Evolutionary conservation across 2,113 vertebrate species (phyloP), one percentile per base, ranked within the genome.

Genomic region (Camelus dromedarius): DNA sequence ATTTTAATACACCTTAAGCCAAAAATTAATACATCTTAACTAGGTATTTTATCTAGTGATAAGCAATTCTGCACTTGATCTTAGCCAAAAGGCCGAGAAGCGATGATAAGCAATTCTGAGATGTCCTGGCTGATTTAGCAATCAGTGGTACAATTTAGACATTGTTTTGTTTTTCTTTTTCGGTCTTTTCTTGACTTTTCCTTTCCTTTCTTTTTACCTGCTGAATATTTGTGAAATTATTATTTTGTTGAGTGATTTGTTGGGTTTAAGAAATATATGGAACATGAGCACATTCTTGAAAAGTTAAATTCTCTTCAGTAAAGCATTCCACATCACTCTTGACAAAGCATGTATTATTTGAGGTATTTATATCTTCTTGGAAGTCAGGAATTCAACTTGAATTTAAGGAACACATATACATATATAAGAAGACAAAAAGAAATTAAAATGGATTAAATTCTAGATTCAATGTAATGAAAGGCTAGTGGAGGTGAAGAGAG

Each of bases 21-120:
- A 67, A 90, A 97, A 85, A 66, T 93, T 84, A 92, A n/a, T 32
- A 18, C 28, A 82, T 26, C 20, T 86, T 82, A 82, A 87, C 18
- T 70, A 97, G 97, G 94, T 73, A 80, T 92, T 95, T 97, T 93
- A 50, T 95, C 10, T 91, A 67, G 93, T 95, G 70, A 69, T 50
- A 62, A 86, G 35, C 26, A 93, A 92, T 97, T 97, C 28, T 93
- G 75, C 38, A 42, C 38, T 42, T 42, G 38, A 42, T 42, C 38
- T 42, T 42, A 42, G 38, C 38, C 38, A 42, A 42, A 42, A 42
- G 38, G 38, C 38, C 38, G 38, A 42, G 38, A 42, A 42, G 38
- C 38, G 5, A 42, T 95, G 70, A 69, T 50, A 62, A 86, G 35
- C 26, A 93, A 92, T 97, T 97, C 28, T 93, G 75, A 96, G 20